Base-by-base conservation (phyloP, 2,797 vertebrate genomes). In the Aldrovandia affinis region DNA sequence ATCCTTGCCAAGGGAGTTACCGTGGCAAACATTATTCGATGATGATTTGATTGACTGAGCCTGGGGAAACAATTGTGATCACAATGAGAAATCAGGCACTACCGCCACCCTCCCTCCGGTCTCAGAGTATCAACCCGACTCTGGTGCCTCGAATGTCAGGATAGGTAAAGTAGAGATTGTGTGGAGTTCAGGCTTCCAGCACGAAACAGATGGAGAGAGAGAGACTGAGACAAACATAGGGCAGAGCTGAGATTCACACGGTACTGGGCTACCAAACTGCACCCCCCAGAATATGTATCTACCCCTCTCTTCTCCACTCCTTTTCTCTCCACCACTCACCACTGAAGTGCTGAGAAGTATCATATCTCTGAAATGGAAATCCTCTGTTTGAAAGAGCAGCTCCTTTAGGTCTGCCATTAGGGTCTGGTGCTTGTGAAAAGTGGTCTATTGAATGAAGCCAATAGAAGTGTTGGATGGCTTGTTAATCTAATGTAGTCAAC, bases 361-460 rank as follows among this genome's bases (percentile, higher is more conserved):
- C 25, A 75, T 63, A 7, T 83, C 61, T 65, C 52, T 63, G 55
- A 80, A 81, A 86, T 83, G 57, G 82, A 73, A 77, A 79, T 65
- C 12, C 36, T 75, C 65, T 75, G 57, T 85, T 85, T 1, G n/a
- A 73, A 61, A 79, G 81, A 84, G 78, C 8, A 75, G 79, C 81
- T 85, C 52, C 57, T 86, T 86, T 83, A 83, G 82, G 83, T 79
- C 36, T 68, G 79, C 85, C 83, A 52, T 55, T 80, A 83, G 82
- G 54, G 44, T 75, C 70, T 14, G 20, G 8, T 42, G 42, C n/a
- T 10, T 39, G 20, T 39, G 14, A 59, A 57, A 80, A 80, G 28
- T n/a, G 79, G 30, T 80, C 20, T 55, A 6, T 54, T 55, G n/a
- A 54, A 80, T 28, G 28, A 30, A 75, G 22, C 70, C 70, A 70